Percentiles rank a stretch among this genome's conserved stretches.
These are phyloP conservation scores for human (Homo sapiens) DNA, from an alignment of 2,113 vertebrate species.

Conservation along the genomic window DNA sequence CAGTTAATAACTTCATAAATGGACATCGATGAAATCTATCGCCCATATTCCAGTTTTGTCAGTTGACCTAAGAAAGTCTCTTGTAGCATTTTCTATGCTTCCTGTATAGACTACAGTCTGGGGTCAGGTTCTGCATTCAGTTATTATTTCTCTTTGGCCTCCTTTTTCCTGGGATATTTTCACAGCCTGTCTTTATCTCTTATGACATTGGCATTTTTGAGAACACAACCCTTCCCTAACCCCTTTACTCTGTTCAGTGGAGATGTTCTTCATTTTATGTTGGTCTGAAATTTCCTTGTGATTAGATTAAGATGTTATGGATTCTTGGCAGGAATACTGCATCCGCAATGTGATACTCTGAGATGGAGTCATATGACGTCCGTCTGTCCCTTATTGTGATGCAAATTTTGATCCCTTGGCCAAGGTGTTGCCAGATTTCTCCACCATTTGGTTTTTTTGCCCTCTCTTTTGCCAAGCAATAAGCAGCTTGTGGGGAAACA, in stretches of 20 bases:
- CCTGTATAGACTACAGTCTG: background rate
- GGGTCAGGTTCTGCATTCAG: background rate
- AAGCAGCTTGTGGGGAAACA: background rate
- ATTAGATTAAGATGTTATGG: background rate
- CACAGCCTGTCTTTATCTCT: background rate
- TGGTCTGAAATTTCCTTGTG: background rate
- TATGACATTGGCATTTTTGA: background rate
- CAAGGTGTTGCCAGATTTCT: background rate
- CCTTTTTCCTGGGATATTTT: background rate
- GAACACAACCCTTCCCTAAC: background rate
- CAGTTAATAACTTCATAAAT: background rate
- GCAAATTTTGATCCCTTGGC: background rate
- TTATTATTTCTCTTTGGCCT: background rate
- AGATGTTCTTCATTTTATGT: background rate
- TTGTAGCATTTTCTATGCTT: background rate
- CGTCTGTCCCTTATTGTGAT: background rate
- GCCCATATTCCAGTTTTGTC: background rate
- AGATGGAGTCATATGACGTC: background rate
- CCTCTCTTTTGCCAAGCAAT: background rate
- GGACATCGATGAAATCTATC: background rate
- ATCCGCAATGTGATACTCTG: background rate
- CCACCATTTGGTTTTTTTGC: background rate
- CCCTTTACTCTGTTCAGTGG: background rate
- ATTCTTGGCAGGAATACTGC: background rate
- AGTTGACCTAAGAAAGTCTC: background rate